Percentiles rank a stretch among this genome's conserved stretches.
Conservation (phyloP, 2,888 invertebrate genomes). For the Hanleya hanleyi region DNA sequence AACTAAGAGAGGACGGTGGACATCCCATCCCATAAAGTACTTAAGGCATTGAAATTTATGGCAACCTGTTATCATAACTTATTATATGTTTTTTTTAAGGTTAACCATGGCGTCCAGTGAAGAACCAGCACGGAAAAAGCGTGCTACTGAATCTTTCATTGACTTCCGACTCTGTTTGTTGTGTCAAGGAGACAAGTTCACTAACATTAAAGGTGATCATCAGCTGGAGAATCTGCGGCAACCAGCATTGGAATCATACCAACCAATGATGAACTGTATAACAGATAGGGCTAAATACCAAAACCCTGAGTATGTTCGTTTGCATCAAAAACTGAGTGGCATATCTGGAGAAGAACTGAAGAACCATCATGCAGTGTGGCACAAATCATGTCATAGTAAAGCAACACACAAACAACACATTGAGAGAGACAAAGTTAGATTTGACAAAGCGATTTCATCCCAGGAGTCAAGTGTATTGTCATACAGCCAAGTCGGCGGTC, state of each 20-base stretch:
- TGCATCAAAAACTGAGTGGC: slow-evolving; percentile 3
- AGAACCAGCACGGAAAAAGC: neutral
- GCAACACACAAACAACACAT: slow-evolving; percentile 9
- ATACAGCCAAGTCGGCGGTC: slow-evolving; percentile 11
- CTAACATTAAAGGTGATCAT: neutral
- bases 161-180: neutral
- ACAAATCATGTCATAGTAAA: neutral
- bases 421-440: slow-evolving; percentile 7
- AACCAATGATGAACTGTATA: neutral
- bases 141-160: neutral
- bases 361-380: neutral
- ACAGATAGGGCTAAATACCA: neutral
- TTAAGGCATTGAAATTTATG: no score
- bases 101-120: neutral
- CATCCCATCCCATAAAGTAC: no score
- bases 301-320: slow-evolving; percentile 6
- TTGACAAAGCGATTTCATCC: neutral
- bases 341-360: neutral
- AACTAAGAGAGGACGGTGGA: no score
- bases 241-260: slow-evolving; percentile 7
- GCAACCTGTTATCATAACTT: no score
- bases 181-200: no score
- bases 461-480: slow-evolving; percentile 4
- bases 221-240: neutral
- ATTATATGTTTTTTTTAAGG: no score